phyloP scores from a whole-genome alignment of 2,113 vertebrate genomes.

The Bos taurus region ARS-UCD2.0 NC_037333.1:114021501-114022000 shows the following conservation, averaged over 20 bases:
- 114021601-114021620: neutral
- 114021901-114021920: neutral
- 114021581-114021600: neutral
- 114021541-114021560: neutral
- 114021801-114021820: neutral
- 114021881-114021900: too few relatives aligned
- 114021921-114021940: too few relatives aligned
- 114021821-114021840: neutral
- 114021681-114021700: rapidly evolving
- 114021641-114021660: rapidly evolving
- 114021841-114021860: neutral
- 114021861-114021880: rapidly evolving
- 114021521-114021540: neutral
- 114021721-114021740: rapidly evolving
- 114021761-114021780: rapidly evolving
- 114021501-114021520: rapidly evolving
- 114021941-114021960: too few relatives aligned
- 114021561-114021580: neutral
- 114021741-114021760: too few relatives aligned
- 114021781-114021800: rapidly evolving
- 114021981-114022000: too few relatives aligned
- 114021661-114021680: rapidly evolving
- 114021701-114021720: neutral
- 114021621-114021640: rapidly evolving
- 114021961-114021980: too few relatives aligned